These are phyloP conservation scores for Pristionchus exspectatus DNA, from an alignment of 2,888 invertebrate genomes.

Conservation along the genomic window DNA sequence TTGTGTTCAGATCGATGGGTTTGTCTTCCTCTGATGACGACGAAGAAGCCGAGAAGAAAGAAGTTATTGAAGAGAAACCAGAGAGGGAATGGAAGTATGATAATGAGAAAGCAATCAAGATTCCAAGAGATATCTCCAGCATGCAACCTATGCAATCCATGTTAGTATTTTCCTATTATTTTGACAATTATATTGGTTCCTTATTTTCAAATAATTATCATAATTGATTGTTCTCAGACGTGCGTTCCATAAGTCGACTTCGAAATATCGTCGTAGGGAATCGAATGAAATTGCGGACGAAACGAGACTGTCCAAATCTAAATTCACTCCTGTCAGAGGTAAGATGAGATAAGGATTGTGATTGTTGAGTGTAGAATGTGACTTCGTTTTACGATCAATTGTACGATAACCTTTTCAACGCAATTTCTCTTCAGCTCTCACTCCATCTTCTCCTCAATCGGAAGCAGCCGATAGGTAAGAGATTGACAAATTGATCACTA, in stretches of 20 bases:
- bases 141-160: not conserved
- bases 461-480: too few species aligned
- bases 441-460: not conserved
- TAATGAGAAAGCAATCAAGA: not conserved
- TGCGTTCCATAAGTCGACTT: too few species aligned
- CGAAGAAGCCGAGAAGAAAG: not conserved
- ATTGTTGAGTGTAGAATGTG: not conserved
- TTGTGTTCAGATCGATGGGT: not conserved
- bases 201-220: not conserved
- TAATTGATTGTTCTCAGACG: not conserved
- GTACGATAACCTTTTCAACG: too few species aligned
- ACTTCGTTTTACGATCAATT: too few species aligned
- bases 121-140: not conserved
- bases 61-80: not conserved
- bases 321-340: constrained; percentile 32
- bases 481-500: too few species aligned
- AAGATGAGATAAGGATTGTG: not conserved
- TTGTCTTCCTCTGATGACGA: not conserved
- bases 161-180: not conserved
- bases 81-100: constrained; percentile 8
- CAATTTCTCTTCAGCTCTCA: not conserved
- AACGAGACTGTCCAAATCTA: not conserved
- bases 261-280: not conserved
- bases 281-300: not conserved
- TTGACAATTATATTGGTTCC: not conserved